Conservation (phyloP, 53 echinoderm and acorn worm genomes). For the Echinarachnius parma region DNA sequence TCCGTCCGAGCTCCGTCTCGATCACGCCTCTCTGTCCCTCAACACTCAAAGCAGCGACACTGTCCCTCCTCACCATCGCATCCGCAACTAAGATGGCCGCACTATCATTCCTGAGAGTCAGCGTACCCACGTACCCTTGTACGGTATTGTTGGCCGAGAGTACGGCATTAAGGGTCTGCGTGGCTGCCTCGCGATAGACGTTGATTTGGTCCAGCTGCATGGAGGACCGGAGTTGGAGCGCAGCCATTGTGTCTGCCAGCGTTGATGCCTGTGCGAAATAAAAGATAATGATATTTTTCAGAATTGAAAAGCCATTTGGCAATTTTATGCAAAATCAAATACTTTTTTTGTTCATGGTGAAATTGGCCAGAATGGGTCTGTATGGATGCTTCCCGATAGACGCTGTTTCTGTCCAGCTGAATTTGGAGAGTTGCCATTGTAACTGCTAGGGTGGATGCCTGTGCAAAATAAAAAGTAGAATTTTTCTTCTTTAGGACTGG, state of each 20-base stretch:
- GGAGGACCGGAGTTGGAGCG: slow-evolving; percentile 23
- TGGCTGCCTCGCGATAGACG: slow-evolving; percentile 33
- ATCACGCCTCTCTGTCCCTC: slow-evolving; percentile 35
- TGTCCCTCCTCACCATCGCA: slow-evolving; percentile 25
- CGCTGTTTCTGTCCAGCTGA: slow-evolving; percentile 46
- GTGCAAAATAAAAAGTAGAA: too few species aligned
- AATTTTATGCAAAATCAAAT: too few species aligned
- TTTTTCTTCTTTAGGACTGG: too few species aligned
- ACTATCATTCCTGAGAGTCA: slow-evolving; percentile 26
- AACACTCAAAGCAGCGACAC: slow-evolving; percentile 19
- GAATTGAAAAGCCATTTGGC: too few species aligned
- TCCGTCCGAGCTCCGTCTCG: slow-evolving; percentile 48
- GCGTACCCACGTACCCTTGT: slow-evolving; percentile 5
- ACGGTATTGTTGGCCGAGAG: slow-evolving; percentile 44
- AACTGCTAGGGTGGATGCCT: slow-evolving; percentile 27
- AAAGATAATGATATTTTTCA: too few species aligned
- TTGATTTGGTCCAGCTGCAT: slow-evolving; percentile 48
- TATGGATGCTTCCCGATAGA: slow-evolving; percentile 31
- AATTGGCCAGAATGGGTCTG: slow-evolving; percentile 23
- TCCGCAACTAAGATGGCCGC: slow-evolving; percentile 28
- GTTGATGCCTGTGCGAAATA: slow-evolving; percentile 22
- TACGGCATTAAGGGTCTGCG: slow-evolving; percentile 32
- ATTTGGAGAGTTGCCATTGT: slow-evolving; percentile 30
- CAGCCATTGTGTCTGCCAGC: slow-evolving; percentile 10
- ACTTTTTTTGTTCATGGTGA: too few species aligned